Percentiles rank a stretch among this genome's conserved stretches.
Conservation (phyloP, 2,797 vertebrate species). For the Carcharodon carcharias region DNA sequence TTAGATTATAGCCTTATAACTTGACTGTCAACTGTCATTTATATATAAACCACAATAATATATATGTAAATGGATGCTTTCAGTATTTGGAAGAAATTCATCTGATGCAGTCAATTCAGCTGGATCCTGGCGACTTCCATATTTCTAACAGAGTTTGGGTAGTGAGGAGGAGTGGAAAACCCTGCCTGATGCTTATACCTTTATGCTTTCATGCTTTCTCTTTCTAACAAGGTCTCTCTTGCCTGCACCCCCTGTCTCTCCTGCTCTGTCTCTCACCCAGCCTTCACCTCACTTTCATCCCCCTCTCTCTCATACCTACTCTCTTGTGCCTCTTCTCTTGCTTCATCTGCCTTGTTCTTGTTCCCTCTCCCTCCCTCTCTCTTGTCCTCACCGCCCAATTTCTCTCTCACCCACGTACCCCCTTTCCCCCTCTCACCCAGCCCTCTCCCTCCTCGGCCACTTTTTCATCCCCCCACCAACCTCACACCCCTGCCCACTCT, state of each 20-base stretch:
- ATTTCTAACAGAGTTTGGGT: not conserved
- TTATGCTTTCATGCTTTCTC: not conserved
- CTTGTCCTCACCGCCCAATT: not conserved
- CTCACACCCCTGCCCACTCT: too few relatives aligned
- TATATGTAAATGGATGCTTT: not conserved
- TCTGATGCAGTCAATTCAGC: not conserved
- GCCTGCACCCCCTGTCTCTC: not conserved
- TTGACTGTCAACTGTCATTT: slow-evolving; percentile 3
- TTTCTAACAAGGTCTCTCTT: not conserved
- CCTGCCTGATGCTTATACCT: not conserved
- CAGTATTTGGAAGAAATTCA: not conserved
- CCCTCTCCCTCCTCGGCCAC: not conserved
- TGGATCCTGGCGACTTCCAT: not conserved
- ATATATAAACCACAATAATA: not conserved
- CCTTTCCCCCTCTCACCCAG: too few relatives aligned
- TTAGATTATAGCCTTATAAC: slow-evolving; percentile 16
- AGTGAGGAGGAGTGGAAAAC: not conserved
- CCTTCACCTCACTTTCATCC: too few relatives aligned
- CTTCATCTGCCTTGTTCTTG: too few relatives aligned
- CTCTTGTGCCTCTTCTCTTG: too few relatives aligned
- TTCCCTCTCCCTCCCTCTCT: too few relatives aligned
- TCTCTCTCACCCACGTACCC: not conserved
- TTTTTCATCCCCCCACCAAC: not conserved
- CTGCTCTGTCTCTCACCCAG: not conserved
- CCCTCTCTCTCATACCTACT: too few relatives aligned